Conservation (phyloP, 2,888 invertebrate genomes). For the Hydrotaea diabolus region DNA sequence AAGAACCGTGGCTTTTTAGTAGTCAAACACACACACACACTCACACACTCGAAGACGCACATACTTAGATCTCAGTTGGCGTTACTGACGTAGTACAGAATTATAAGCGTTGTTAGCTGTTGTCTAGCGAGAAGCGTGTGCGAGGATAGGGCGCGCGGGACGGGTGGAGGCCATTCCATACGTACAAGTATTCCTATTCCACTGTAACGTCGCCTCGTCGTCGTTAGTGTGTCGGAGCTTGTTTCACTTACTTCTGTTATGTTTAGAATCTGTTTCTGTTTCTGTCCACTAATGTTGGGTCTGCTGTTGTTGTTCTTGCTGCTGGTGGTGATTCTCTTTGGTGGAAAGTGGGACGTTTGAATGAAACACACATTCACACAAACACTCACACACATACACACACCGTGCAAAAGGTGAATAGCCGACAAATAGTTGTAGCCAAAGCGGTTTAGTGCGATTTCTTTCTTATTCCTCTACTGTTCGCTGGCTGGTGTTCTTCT, state of each 20-base stretch:
- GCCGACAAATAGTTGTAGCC: conserved; percentile 73
- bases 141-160: conserved; percentile 18
- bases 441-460: conserved; percentile 70
- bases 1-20: conserved; percentile 45
- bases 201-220: conserved; percentile 11
- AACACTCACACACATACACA: not conserved
- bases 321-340: conserved; percentile 5
- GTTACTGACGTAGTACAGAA: conserved; percentile 5
- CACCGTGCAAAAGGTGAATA: conserved; percentile 77
- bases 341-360: conserved; percentile 70
- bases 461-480: conserved; percentile 26
- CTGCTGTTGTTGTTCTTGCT: not conserved
- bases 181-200: conserved; percentile 40
- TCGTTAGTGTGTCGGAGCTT: conserved; percentile 61
- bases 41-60: not conserved
- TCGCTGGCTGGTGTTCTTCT: conserved; percentile 13
- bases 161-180: conserved; percentile 37
- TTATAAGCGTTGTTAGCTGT: conserved; percentile 28
- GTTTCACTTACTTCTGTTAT: conserved; percentile 61
- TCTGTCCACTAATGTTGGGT: not conserved
- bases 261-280: conserved; percentile 51
- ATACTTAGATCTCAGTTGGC: not conserved
- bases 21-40: not conserved
- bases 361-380: conserved; percentile 51
- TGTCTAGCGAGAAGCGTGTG: not conserved